Percentiles rank a stretch among this genome's conserved stretches.
These are phyloP conservation scores for Meganola albula DNA, from an alignment of 2,888 invertebrate species.

Conservation along the genomic window DNA sequence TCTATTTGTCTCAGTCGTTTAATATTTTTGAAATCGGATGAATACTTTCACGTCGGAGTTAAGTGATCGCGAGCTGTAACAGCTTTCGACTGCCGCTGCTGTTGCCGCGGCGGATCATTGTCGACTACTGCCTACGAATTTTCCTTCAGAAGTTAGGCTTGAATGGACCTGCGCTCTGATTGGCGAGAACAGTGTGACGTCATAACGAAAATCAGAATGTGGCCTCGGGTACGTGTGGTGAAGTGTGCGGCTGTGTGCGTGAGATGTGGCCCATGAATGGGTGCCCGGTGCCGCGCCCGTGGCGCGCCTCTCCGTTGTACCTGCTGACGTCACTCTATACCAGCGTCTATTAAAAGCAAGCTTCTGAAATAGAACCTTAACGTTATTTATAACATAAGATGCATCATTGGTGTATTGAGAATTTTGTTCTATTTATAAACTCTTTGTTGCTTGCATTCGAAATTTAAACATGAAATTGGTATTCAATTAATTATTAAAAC, in stretches of 20 bases:
- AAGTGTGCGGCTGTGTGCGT: constrained; percentile 42
- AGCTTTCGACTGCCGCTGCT: constrained; percentile 28
- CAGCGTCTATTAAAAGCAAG: constrained; percentile 57
- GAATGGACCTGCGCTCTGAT: constrained; percentile 82
- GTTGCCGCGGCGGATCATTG: constrained; percentile 50
- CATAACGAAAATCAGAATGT: constrained; percentile 80
- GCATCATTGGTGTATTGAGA: no score
- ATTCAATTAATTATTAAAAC: no score
- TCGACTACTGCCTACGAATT: constrained; percentile 74
- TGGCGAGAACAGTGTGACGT: constrained; percentile 82
- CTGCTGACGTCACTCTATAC: constrained; percentile 54
- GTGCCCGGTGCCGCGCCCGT: constrained; percentile 58
- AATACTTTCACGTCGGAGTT: no score
- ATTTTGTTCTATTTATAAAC: no score
- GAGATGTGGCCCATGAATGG: constrained; percentile 57
- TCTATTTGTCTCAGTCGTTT: no score
- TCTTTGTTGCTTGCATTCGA: no score
- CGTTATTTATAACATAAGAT: constrained; percentile 51
- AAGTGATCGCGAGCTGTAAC: constrained; percentile 18
- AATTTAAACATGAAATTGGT: no score
- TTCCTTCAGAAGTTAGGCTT: constrained; percentile 79
- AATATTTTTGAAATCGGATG: no score
- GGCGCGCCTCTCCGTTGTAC: constrained; percentile 52
- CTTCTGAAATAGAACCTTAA: constrained; percentile 45
- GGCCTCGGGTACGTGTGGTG: constrained; percentile 35